Evolutionary conservation across 2,888 invertebrate species (phyloP).

Genomic region (Synanthedon formicaeformis): DNA sequence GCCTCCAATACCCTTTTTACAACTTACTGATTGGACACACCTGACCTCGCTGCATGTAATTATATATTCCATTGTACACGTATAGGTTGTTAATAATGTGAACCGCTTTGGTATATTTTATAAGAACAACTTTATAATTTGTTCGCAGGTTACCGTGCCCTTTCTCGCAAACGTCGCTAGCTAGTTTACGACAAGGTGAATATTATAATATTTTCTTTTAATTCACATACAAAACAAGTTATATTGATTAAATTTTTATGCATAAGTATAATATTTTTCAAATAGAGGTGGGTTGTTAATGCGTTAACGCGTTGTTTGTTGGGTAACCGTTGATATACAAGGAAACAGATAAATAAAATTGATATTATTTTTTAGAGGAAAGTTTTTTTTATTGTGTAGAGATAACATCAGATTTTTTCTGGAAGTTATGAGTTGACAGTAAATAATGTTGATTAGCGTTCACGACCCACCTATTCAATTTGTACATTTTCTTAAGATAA

Average conservation of each 20-base stretch:
- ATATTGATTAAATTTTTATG: not conserved
- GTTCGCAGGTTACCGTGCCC: constrained; percentile 82
- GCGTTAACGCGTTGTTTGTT: too few species aligned
- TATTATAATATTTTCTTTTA: constrained; percentile 4
- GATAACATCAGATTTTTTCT: too few species aligned
- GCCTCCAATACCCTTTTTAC: constrained; percentile 18
- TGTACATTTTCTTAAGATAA: too few species aligned
- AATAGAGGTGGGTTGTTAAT: too few species aligned
- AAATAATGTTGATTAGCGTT: too few species aligned
- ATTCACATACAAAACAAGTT: constrained; percentile 4
- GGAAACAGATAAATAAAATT: too few species aligned
- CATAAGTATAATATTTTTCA: not conserved
- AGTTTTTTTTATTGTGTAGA: too few species aligned
- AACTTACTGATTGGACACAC: constrained; percentile 24
- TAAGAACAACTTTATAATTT: constrained; percentile 8
- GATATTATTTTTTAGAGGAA: too few species aligned
- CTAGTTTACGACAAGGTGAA: constrained; percentile 82
- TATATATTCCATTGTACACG: constrained; percentile 15
- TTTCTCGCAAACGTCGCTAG: constrained; percentile 83
- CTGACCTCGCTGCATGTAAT: constrained; percentile 18
- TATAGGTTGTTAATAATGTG: constrained; percentile 10
- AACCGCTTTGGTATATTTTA: constrained; percentile 1
- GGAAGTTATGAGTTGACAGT: too few species aligned
- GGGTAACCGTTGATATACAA: too few species aligned
- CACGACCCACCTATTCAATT: too few species aligned